Evolutionary conservation across 2,888 invertebrate genomes (phyloP).

Genomic region (Erebia palarica): DNA sequence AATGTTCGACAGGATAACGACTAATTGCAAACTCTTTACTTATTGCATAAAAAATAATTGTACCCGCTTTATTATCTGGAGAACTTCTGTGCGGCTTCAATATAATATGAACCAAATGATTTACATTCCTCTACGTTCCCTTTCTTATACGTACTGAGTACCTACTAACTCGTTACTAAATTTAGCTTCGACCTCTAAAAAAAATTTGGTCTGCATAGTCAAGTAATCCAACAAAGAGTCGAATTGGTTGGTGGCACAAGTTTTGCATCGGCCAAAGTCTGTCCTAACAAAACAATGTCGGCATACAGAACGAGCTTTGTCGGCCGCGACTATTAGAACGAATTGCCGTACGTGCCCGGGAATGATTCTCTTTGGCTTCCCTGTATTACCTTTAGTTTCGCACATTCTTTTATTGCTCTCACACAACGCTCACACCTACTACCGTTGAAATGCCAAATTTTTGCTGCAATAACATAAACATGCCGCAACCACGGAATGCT

Average conservation of each 20-base stretch:
- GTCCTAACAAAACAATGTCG: conserved; percentile 72
- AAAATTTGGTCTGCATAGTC: neutral
- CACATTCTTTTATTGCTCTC: conserved; percentile 68
- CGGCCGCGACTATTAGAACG: conserved; percentile 73
- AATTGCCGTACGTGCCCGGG: conserved; percentile 72
- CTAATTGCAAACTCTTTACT: too few relatives aligned
- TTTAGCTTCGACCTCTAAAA: too few relatives aligned
- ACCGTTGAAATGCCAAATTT: conserved; percentile 58
- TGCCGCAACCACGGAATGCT: conserved; percentile 27
- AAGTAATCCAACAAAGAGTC: neutral
- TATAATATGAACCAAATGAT: too few relatives aligned
- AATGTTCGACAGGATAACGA: too few relatives aligned
- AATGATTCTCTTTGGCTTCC: conserved; percentile 57
- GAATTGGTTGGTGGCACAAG: conserved; percentile 46
- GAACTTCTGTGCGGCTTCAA: too few relatives aligned
- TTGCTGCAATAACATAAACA: conserved; percentile 42
- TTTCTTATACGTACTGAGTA: too few relatives aligned
- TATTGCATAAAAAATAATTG: too few relatives aligned
- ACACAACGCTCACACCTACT: conserved; percentile 54
- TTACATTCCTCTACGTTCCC: too few relatives aligned
- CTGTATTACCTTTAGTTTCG: conserved; percentile 70
- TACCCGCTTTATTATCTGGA: too few relatives aligned
- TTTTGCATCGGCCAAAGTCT: conserved; percentile 67
- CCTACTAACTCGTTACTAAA: too few relatives aligned
- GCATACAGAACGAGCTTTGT: conserved; percentile 58